These are phyloP conservation scores for Cephus spinipes DNA, from an alignment of 2,888 invertebrate species.

Conservation along the genomic window DNA sequence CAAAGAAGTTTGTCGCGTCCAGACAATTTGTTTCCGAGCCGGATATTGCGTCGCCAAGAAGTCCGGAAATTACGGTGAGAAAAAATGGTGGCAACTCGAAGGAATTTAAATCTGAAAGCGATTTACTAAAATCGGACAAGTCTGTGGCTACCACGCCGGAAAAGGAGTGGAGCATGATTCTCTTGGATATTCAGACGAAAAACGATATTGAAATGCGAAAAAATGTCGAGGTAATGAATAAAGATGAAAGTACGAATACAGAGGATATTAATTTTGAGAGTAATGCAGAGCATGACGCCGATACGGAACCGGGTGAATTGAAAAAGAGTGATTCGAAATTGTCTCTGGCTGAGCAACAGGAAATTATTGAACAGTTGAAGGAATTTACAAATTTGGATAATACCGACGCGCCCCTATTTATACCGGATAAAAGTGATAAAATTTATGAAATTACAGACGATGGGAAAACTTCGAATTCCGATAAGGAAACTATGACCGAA, in stretches of 20 bases:
- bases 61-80: conserved; percentile 23
- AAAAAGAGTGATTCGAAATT: conserved; percentile 43
- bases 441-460: conserved; percentile 16
- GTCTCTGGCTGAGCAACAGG: conserved; percentile 52
- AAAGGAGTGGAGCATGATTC: conserved; percentile 52
- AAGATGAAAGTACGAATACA: conserved; percentile 5
- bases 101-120: conserved; percentile 56
- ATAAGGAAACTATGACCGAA: conserved; percentile 37
- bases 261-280: neutral
- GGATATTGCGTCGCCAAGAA: conserved; percentile 53
- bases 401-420: conserved; percentile 48
- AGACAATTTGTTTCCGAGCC: conserved; percentile 63
- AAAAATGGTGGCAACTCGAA: conserved; percentile 22
- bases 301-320: conserved; percentile 11
- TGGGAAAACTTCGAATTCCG: conserved; percentile 23
- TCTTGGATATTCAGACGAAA: conserved; percentile 52
- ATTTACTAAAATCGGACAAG: conserved; percentile 47
- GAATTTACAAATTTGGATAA: conserved; percentile 60
- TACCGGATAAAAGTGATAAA: conserved; percentile 36
- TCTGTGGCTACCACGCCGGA: conserved; percentile 45
- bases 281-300: neutral
- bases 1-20: conserved; percentile 44
- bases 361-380: conserved; percentile 57
- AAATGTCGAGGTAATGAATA: neutral
- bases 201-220: conserved; percentile 28